phyloP scores from a whole-genome alignment of 2,797 vertebrate genomes.

The Meriones psammophilus region DNA sequence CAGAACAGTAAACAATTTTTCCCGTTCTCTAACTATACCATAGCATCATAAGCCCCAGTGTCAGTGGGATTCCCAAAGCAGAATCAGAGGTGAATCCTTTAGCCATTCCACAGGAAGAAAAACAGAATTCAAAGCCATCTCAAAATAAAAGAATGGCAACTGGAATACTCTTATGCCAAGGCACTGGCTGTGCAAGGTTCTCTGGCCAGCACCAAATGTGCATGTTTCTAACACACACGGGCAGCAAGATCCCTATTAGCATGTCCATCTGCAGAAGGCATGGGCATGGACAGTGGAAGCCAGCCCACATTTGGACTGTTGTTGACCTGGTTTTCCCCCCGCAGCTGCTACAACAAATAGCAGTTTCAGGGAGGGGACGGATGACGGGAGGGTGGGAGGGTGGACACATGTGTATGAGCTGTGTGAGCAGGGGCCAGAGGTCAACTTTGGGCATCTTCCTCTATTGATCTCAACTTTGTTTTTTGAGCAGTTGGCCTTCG shows the following conservation, averaged over 20 bases:
- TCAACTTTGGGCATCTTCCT: not conserved
- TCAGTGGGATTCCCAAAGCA: not conserved
- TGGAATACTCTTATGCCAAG: not conserved
- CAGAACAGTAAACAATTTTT: not conserved
- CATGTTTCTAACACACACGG: not conserved
- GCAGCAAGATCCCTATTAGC: not conserved
- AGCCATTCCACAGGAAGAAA: not conserved
- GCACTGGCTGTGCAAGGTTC: not conserved
- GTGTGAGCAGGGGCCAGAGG: not conserved
- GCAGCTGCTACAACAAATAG: slow-evolving; percentile 56
- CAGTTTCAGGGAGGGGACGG: not conserved
- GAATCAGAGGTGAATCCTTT: not conserved
- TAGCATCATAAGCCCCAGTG: not conserved
- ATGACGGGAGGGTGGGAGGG: no score
- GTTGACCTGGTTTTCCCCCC: not conserved
- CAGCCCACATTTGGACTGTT: not conserved
- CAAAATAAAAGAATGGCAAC: not conserved
- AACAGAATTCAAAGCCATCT: not conserved
- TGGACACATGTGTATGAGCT: not conserved
- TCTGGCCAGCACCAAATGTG: not conserved
- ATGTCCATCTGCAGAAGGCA: not conserved
- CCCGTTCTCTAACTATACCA: not conserved
- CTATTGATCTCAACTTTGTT: not conserved
- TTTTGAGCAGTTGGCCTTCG: not conserved
- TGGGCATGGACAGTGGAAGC: not conserved